phyloP scores from a whole-genome alignment of 2,113 vertebrate species.

The Gasterosteus aculeatus region DNA sequence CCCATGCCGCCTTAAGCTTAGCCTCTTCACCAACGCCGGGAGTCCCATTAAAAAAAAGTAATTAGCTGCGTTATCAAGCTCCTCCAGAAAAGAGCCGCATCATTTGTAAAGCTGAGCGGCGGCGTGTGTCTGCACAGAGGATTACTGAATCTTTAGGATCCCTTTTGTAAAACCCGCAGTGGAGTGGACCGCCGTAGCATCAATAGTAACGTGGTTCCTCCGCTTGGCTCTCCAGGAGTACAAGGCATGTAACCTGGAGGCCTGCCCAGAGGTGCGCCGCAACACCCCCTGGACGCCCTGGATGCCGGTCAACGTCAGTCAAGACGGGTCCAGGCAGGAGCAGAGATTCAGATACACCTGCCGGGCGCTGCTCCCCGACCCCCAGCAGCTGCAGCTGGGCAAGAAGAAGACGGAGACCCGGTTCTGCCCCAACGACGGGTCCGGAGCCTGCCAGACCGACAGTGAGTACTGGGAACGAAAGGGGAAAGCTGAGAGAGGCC shows the following conservation, averaged over 20 bases:
- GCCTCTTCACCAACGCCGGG: not conserved
- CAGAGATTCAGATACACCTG: constrained; percentile 96
- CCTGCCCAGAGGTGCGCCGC: constrained; percentile 92
- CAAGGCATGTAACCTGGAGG: constrained; percentile 91
- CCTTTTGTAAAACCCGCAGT: not conserved
- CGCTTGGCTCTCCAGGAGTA: constrained; percentile 84
- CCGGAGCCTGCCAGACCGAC: constrained; percentile 89
- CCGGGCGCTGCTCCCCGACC: constrained; percentile 87
- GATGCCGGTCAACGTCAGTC: constrained; percentile 93
- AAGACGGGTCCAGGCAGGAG: constrained; percentile 90
- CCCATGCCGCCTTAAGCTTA: not conserved
- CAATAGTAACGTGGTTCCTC: not conserved
- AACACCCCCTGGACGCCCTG: constrained; percentile 97
- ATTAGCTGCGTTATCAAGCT: constrained; percentile 20
- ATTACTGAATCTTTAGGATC: not conserved
- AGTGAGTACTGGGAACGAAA: constrained; percentile 75
- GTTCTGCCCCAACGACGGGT: constrained; percentile 88
- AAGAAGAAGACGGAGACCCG: constrained; percentile 91
- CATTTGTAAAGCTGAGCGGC: constrained; percentile 5
- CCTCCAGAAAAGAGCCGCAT: not conserved
- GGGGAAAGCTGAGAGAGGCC: not conserved
- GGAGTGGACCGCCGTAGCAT: not conserved
- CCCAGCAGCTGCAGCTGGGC: constrained; percentile 92
- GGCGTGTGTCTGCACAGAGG: not conserved
- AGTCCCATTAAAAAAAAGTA: constrained; percentile 2